Evolutionary conservation across 2,888 invertebrate species (phyloP).

Genomic region (Autographa gamma): DNA sequence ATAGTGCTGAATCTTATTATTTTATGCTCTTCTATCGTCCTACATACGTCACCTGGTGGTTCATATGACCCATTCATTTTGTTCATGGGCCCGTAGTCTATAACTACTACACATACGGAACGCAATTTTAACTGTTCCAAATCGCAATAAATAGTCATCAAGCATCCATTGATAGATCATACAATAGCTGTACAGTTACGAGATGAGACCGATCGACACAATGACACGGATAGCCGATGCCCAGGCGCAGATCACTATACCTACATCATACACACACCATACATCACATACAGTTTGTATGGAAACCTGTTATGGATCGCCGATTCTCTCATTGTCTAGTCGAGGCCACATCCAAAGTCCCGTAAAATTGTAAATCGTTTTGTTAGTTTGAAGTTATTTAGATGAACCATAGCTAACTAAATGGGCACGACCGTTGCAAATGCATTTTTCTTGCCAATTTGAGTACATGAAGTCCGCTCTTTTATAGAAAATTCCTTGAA

Average conservation of each 20-base stretch:
- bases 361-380: not conserved
- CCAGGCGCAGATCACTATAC: not conserved
- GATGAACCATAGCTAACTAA: not conserved
- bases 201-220: conserved; percentile 43
- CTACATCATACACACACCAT: not conserved
- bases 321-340: not conserved
- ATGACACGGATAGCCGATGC: conserved; percentile 26
- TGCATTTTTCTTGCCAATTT: not conserved
- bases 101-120: not conserved
- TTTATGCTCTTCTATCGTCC: too few relatives aligned
- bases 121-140: not conserved
- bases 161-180: conserved; percentile 6
- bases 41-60: too few relatives aligned
- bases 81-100: too few relatives aligned
- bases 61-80: too few relatives aligned
- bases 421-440: not conserved
- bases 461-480: too few relatives aligned
- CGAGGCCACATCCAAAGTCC: conserved; percentile 2
- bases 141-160: not conserved
- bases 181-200: conserved; percentile 29
- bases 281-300: not conserved
- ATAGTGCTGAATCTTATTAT: too few relatives aligned
- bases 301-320: not conserved
- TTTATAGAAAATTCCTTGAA: too few relatives aligned
- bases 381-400: not conserved